Evolutionary conservation across 2,113 vertebrate species (phyloP).

Genomic region (Apistogramma diplotaenia): DNA sequence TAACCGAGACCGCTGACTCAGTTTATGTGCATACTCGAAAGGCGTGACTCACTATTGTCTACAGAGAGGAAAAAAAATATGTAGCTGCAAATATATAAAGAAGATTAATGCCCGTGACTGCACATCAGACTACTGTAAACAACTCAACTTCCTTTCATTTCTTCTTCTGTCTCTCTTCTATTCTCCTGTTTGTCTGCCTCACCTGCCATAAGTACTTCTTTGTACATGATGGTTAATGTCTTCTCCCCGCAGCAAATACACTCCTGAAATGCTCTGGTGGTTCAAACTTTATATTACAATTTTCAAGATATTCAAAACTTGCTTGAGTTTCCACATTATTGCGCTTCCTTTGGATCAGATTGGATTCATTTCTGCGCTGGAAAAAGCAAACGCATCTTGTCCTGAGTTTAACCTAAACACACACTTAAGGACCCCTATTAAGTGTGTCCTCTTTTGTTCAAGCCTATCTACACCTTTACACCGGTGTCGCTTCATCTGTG

Average conservation of each 20-base stretch:
- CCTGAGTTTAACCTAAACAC: neutral
- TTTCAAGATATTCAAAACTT: neutral
- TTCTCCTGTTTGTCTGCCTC: neutral
- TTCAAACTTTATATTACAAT: neutral
- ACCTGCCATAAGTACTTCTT: neutral
- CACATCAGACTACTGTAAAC: neutral
- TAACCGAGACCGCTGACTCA: neutral
- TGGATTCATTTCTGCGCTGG: neutral
- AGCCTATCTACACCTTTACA: neutral
- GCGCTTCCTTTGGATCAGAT: neutral
- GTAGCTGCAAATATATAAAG: neutral
- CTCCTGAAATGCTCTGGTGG: neutral
- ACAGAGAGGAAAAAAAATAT: neutral
- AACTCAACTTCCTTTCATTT: neutral
- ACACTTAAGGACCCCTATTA: neutral
- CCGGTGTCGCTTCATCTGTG: neutral
- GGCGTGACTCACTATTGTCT: neutral
- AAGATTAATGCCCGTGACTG: neutral
- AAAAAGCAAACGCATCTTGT: neutral
- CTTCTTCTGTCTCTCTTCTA: neutral
- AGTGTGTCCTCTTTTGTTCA: neutral
- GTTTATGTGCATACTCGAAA: neutral
- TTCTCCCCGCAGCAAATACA: neutral
- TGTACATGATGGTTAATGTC: neutral
- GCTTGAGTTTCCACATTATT: neutral